A percentile compares a stretch with the other conserved stretches of the same genome.
phyloP scores from a whole-genome alignment of 2,113 vertebrate species.

The Okapia johnstoni region DNA sequence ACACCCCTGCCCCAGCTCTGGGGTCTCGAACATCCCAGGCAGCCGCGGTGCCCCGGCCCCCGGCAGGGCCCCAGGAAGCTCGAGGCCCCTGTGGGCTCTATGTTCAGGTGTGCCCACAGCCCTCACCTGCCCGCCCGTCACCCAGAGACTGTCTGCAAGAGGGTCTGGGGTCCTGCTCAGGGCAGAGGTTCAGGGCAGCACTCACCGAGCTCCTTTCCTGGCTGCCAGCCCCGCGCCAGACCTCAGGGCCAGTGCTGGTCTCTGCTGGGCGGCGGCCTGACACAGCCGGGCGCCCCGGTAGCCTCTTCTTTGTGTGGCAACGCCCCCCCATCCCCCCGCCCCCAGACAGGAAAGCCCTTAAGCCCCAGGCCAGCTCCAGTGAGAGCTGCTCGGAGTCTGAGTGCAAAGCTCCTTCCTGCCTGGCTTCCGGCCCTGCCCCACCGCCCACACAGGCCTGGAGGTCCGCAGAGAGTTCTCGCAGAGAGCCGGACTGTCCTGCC shows the following conservation, averaged over 20 bases:
- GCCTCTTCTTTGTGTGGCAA: not conserved
- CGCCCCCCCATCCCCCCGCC: rapidly evolving
- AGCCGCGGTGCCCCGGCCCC: rapidly evolving
- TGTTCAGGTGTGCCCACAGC: rapidly evolving
- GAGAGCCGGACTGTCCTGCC: rapidly evolving
- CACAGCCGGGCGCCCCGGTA: not conserved
- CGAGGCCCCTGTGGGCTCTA: rapidly evolving
- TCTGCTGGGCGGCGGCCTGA: not conserved
- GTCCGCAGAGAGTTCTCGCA: not conserved
- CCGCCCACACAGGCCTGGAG: not conserved
- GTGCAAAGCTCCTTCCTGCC: not conserved
- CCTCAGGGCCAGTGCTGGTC: rapidly evolving
- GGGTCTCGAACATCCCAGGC: rapidly evolving
- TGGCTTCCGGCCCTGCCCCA: not conserved
- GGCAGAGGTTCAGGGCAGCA: rapidly evolving
- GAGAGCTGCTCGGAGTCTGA: not conserved
- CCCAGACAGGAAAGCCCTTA: not conserved
- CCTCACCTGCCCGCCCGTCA: rapidly evolving
- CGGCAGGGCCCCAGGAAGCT: too few relatives aligned
- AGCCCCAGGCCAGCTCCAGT: too few relatives aligned
- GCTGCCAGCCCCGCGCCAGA: rapidly evolving
- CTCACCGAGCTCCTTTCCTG: not conserved
- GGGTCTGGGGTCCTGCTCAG: rapidly evolving
- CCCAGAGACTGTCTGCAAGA: not conserved
- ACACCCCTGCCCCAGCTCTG: too few relatives aligned